Percentiles rank a stretch among this genome's conserved stretches.
phyloP scores from a whole-genome alignment of 2,797 vertebrate species.

The Cuculus canorus region DNA sequence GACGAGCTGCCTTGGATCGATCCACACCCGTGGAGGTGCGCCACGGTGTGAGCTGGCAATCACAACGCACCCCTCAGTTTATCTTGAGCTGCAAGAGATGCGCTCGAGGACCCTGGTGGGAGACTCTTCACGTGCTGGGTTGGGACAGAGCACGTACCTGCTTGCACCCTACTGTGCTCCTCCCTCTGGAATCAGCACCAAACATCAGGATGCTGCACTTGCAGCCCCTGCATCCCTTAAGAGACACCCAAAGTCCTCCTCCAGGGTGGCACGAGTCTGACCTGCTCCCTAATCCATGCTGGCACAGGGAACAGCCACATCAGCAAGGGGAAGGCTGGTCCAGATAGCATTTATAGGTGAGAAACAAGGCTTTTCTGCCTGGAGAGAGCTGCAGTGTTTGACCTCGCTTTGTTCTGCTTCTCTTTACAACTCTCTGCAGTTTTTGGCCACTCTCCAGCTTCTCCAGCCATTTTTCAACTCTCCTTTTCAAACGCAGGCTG shows the following conservation, averaged over 20 bases:
- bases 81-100: rapidly evolving
- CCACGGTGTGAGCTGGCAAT: not conserved
- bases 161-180: rapidly evolving
- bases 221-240: rapidly evolving
- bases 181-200: not conserved
- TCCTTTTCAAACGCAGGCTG: not conserved
- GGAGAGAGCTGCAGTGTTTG: not conserved
- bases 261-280: rapidly evolving
- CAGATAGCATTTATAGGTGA: rapidly evolving
- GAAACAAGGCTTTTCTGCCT: not conserved
- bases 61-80: rapidly evolving
- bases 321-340: not conserved
- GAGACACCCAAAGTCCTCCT: not conserved
- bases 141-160: rapidly evolving
- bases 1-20: not conserved
- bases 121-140: rapidly evolving
- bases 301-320: not conserved
- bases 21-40: rapidly evolving
- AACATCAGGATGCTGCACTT: not conserved
- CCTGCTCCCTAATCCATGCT: rapidly evolving
- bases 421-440: not conserved
- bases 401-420: slow-evolving; percentile 55
- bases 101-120: not conserved
- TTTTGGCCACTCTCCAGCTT: slow-evolving; percentile 45
- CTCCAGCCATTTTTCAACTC: slow-evolving; percentile 33